Evolutionary conservation across 2,888 invertebrate species (phyloP), one percentile per base, ranked within the genome.

Genomic region (Tinea trinotella): DNA sequence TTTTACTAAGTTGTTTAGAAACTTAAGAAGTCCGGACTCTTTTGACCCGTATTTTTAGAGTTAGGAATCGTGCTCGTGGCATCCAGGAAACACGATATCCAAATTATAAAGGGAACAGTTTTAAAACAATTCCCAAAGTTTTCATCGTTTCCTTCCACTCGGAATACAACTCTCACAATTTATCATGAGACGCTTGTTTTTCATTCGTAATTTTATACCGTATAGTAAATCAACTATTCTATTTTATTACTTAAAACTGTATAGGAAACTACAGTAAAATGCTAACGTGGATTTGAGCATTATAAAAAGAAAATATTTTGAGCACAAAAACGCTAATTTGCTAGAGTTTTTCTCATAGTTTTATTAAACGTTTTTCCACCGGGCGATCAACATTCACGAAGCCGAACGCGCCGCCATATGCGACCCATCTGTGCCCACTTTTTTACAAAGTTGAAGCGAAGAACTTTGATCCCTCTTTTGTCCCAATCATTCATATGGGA

Each of bases 351-450:
- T 50, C 50, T 50, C 50, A 24, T 62, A 64, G 67, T 71, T 74
- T 74, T 74, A 73, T 74, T 70, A 71, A 74, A 70, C 70, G 67
- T 69, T 71, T 70, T 71, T 67, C 69, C 65, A 65, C 64, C 62
- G 63, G 56, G 59, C 35, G 36, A 36, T 35, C 53, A 40, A 36
- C 20, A 19, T 24, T 19, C 50, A 24, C 48, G n/a, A 50, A 18
- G 48, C 48, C 20, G 15, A 17, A 40, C 40, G 48, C 40, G 52
- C 13, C 68, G 68, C 71, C 78, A 78, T 77, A 76, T 84, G 83
- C 76, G 75, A 68, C 69, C 74, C 84, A 85, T 76, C 83, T 84
- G 84, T 71, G 64, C 73, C 67, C 70, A 69, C 66, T 70, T 80
- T 83, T 84, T 83, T 79, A 81, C 76, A 71, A 71, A 71, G 73